Conservation (phyloP, 2,113 vertebrate species). For the Panthera uncia region DNA sequence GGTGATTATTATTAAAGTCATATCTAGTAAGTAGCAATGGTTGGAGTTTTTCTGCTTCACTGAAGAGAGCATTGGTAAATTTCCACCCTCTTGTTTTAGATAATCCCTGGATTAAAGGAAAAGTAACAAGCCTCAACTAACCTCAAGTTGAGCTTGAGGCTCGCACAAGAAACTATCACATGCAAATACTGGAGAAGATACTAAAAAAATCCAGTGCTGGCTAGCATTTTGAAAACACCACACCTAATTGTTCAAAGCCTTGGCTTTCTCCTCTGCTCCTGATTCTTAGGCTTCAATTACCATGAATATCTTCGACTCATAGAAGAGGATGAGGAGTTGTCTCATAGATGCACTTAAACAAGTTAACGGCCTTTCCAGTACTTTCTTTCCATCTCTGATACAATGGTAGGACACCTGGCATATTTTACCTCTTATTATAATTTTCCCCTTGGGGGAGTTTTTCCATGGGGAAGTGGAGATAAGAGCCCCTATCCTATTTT, state of each 20-base stretch:
- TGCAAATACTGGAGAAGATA: neutral
- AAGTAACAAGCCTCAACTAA: neutral
- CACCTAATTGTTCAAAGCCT: neutral
- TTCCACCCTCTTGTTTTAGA: constrained; percentile 15
- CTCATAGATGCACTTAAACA: neutral
- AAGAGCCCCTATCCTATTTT: neutral
- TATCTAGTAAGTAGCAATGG: neutral
- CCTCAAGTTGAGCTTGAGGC: neutral
- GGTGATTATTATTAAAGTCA: neutral
- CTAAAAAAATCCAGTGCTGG: neutral
- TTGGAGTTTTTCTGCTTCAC: neutral
- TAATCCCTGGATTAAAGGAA: constrained; percentile 27
- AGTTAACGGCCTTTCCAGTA: neutral
- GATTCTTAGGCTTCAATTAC: constrained; percentile 27
- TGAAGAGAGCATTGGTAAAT: neutral
- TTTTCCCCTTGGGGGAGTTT: neutral
- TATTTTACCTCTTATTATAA: neutral
- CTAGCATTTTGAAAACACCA: constrained; percentile 43
- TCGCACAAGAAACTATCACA: neutral
- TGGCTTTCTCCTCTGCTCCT: neutral
- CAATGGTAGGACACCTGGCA: neutral
- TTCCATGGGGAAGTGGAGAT: neutral
- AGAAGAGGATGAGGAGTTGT: neutral
- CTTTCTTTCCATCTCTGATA: neutral
- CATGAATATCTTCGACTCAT: neutral